Base-by-base conservation (phyloP, 53 echinoderm and acorn worm genomes). In the Hippasteria phrygiana region DNA sequence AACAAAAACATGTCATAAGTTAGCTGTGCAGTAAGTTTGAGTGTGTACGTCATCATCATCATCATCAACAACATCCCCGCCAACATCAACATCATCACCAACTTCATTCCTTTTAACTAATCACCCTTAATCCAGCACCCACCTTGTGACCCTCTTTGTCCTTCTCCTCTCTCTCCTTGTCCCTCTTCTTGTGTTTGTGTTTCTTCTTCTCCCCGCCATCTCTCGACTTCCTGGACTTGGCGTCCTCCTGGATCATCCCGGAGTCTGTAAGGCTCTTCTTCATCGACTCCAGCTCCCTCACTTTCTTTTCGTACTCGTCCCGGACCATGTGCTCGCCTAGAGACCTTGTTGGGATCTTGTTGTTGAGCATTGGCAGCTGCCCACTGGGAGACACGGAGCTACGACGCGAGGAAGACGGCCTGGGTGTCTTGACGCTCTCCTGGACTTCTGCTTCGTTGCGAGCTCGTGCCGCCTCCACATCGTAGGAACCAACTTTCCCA, bases 281-380 rank as follows among this genome's bases (percentile, higher is more conserved):
- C 78, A 95, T 83, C 8, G 87, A 74, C 74, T 95, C 91, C 1
- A 97, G 90, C 63, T 97, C 97, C 39, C 83, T 66, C 14, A 88
- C 55, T 48, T 94, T 93, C 88, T 62, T 90, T 37, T 97, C 97
- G 72, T 93, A 95, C 62, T 95, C 95, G 16, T 93, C 93, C 45
- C 93, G 78, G 73, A 78, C 72, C 80, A 84, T 78, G 55, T 79
- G 90, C 85, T 96, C 96, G 47, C 95, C 96, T 8, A 93, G 96
- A 0, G 95, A 95, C 55, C 93, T 38, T 24, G 93, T 38, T 24
- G 93, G 91, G 42, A 93, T 80, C 66, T 93, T 93, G 18, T 71
- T 43, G 26, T 55, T 42, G 50, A 55, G 38, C 29, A 47, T 17
- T 43, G 71, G 55, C 55, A 31, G 24, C 40, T 55, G 55, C 17